Base-by-base conservation (phyloP, 2,113 vertebrate species). In the Stigmatopora nigra region DNA sequence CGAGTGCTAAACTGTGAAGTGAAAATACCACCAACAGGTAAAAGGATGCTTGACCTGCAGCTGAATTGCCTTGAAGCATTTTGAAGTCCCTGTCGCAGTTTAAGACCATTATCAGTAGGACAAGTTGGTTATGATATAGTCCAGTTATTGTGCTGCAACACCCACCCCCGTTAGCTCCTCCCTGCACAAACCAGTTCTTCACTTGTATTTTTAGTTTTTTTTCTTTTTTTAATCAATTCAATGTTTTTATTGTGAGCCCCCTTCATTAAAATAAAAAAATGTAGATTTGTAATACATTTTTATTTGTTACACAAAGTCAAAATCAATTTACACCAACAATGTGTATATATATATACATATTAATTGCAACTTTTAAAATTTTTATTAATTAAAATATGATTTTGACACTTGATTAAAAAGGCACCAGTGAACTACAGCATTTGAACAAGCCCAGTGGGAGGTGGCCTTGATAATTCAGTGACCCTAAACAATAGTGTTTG, bases 341-440 rank as follows among this genome's bases (percentile, higher is more conserved):
- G 68, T 51, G 71, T 59, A 73, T 70, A 72, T 22, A 69, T 51
- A 72, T 59, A 69, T 51, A 72, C 57, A 73, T 70, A 72, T 22
- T 17, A 64, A 22, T 49, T 60, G 13, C 51, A 76, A 59, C 60
- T 78, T 80, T 72, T 59, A 72, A 76, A 75, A 44, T 67, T 80
- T 78, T 81, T 72, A 73, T 78, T 67, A 60, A 79, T 78, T 81
- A 77, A 76, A 79, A 88, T 70, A 69, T 3, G 38, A 72, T 66
- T 78, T 68, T 72, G 67, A 78, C 35, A 55, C 47, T 60, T 20
- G 78, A 76, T 82, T 71, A 75, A 68, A 68, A 89, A 88, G 88
- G 89, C 89, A 90, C 86, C 45, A 69, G 65, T 79, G 73, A 67
- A 73, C 69, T 72, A 69, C 35, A 75, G 48, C 71, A 76, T 52